Percentiles rank a stretch among this genome's conserved stretches.
Evolutionary conservation across 2,113 vertebrate genomes (phyloP).

Genomic region (Pungitius pungitius): DNA sequence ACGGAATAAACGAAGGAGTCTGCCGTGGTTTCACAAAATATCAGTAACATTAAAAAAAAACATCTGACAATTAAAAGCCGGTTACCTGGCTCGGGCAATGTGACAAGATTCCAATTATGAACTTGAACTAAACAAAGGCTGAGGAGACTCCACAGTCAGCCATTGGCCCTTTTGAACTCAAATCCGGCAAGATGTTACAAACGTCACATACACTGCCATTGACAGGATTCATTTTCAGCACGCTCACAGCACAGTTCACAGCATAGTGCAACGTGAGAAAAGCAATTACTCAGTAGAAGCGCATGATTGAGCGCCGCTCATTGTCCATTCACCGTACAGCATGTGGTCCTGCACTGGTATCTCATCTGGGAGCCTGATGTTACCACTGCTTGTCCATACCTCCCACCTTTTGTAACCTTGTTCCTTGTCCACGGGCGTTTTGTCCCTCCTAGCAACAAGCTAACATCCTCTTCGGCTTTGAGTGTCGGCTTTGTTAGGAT

Average conservation of each 20-base stretch:
- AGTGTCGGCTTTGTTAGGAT: no score
- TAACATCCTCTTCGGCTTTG: no score
- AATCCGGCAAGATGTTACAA: neutral
- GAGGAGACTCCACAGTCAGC: neutral
- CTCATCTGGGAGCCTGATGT: neutral
- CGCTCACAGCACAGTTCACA: neutral
- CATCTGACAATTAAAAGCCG: neutral
- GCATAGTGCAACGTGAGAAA: neutral
- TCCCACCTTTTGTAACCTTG: neutral
- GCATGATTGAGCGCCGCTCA: neutral
- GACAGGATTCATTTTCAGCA: neutral
- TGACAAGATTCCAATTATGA: neutral
- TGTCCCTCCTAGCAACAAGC: neutral
- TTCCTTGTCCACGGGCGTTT: neutral
- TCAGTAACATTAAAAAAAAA: no score
- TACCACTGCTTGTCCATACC: neutral
- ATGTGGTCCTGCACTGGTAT: neutral
- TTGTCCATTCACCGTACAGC: neutral
- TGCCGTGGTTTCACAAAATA: neutral
- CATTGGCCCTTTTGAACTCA: neutral
- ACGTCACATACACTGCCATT: neutral
- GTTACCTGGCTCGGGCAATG: neutral
- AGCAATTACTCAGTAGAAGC: neutral
- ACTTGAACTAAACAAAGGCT: neutral
- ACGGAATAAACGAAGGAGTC: neutral